Evolutionary conservation across 2,797 vertebrate genomes (phyloP).

Genomic region (Gambusia yucatana): DNA sequence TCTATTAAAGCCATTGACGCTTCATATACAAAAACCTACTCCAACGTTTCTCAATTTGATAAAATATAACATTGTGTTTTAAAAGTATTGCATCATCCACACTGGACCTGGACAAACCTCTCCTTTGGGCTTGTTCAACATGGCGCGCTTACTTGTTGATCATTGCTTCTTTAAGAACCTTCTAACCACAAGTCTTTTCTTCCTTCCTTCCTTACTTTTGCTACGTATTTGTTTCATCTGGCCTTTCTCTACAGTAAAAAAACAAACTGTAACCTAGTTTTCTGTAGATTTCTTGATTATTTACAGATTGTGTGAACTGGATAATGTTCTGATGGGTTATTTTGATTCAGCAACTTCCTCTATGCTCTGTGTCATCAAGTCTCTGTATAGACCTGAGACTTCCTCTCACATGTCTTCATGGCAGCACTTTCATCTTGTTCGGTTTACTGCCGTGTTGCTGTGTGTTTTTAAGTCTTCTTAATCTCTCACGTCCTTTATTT

Average conservation of each 20-base stretch:
- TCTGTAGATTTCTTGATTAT: not conserved
- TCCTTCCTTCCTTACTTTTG: not conserved
- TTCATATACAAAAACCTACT: not conserved
- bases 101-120: not conserved
- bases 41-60: not conserved
- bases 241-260: not conserved
- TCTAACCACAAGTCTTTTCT: not conserved
- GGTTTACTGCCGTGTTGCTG: not conserved
- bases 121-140: not conserved
- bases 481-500: no score
- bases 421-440: not conserved
- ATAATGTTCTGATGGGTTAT: not conserved
- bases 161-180: not conserved
- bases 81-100: not conserved
- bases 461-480: not conserved
- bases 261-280: not conserved
- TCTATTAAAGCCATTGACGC: not conserved
- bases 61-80: not conserved
- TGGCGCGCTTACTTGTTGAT: not conserved
- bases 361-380: not conserved
- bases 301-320: not conserved
- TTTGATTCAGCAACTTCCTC: not conserved
- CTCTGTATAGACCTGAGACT: not conserved
- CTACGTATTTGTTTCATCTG: not conserved
- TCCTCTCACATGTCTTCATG: not conserved